Evolutionary conservation across 2,797 vertebrate species (phyloP).

Genomic region (Phaenicophaeus curvirostris): DNA sequence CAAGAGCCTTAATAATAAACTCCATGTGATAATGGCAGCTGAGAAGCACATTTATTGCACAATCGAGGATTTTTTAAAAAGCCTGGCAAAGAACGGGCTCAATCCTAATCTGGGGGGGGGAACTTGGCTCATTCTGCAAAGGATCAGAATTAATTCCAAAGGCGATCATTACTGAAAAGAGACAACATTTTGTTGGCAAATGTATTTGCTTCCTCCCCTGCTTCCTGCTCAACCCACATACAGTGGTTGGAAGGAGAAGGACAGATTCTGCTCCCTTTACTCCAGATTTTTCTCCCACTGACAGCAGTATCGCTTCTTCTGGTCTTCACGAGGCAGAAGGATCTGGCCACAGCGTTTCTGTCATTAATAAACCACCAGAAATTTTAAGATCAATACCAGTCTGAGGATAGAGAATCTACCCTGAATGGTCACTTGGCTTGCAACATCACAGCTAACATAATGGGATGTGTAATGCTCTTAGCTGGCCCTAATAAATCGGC

Average conservation of each 20-base stretch:
- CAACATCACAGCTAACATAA: neutral
- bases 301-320: neutral
- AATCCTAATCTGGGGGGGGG: neutral
- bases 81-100: neutral
- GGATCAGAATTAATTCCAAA: neutral
- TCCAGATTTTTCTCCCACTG: neutral
- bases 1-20: neutral
- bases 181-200: neutral
- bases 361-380: neutral
- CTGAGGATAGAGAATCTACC: neutral
- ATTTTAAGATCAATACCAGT: neutral
- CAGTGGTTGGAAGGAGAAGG: neutral
- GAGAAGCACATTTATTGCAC: neutral
- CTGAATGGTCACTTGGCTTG: neutral
- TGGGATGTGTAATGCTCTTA: slow-evolving; percentile 8
- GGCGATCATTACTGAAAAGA: neutral
- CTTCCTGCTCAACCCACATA: neutral
- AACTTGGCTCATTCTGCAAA: neutral
- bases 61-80: neutral
- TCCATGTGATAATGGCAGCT: rapidly evolving
- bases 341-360: neutral
- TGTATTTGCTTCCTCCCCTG: neutral
- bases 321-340: neutral
- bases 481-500: neutral
- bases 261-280: neutral